Evolutionary conservation across 2,113 vertebrate genomes (phyloP).

Genomic region (Spea bombifrons): DNA sequence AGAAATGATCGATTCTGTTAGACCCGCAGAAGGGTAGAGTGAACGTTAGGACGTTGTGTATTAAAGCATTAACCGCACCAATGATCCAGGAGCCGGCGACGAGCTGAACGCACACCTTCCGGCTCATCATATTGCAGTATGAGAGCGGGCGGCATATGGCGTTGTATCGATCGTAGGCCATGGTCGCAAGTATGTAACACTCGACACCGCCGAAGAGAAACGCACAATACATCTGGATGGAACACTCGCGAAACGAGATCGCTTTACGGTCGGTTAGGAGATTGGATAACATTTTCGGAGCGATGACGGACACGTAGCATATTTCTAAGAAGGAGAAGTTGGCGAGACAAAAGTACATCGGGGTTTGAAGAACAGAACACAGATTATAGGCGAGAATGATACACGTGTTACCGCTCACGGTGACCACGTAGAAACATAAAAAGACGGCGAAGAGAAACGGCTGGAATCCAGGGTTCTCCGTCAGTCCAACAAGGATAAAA

Average conservation of each 20-base stretch:
- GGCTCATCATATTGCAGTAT: constrained; percentile 6
- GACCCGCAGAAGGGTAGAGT: constrained; percentile 1
- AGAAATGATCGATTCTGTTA: constrained; percentile 22
- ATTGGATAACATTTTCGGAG: constrained; percentile 1
- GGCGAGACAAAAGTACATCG: constrained; percentile 24
- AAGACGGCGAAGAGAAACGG: neutral
- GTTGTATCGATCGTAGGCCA: constrained; percentile 14
- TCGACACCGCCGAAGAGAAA: constrained; percentile 9
- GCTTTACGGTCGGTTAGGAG: neutral
- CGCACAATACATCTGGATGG: constrained; percentile 10
- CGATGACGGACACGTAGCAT: neutral
- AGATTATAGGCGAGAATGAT: constrained; percentile 7
- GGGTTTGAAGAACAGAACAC: constrained; percentile 7
- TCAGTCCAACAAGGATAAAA: constrained; percentile 18
- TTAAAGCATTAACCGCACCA: constrained; percentile 1
- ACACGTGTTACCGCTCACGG: neutral
- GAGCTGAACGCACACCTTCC: neutral
- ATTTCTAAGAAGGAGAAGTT: constrained; percentile 22
- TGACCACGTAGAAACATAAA: neutral
- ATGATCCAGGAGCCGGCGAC: neutral
- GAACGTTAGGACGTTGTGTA: constrained; percentile 1
- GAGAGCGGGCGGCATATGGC: constrained; percentile 20
- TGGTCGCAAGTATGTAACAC: constrained; percentile 11
- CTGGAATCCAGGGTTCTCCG: neutral
- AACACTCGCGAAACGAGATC: constrained; percentile 9